Base-by-base conservation (phyloP, 2,888 invertebrate species). In the Phlogophora meticulosa region DNA sequence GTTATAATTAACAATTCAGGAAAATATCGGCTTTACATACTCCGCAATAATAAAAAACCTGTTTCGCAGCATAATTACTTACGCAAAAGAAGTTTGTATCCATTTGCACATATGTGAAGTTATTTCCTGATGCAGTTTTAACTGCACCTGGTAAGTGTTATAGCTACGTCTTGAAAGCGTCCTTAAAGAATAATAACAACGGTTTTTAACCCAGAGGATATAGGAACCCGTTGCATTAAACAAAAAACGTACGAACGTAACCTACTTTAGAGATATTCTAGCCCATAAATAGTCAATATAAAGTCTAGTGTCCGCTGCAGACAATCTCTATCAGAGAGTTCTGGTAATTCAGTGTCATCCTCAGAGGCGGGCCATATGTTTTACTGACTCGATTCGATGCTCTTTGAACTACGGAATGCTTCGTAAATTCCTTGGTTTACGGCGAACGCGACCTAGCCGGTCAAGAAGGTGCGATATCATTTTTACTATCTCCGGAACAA, bases 301-400 rank as follows among this genome's bases (percentile, higher is more conserved):
- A 86, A 84, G 84, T 84, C 82, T 76, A 82, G 80, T 85, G 85
- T 85, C 86, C 80, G 74, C 55, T 56, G 83, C 86, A 88, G 85
- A 83, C 83, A 83, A 80, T 82, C 83, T 85, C 80, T 87, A 88
- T 87, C 86, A 82, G 82, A 74, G 34, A 78, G 48, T 75, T 60
- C 82, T 82, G 86, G 88, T 91, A 92, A 92, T 91, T 90, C 88
- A 88, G 87, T 88, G 86, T 87, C 87, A 85, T 84, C 84, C 85
- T 84, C 84, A 66, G 82, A 84, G 81, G 77, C 80, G 70, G 84
- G 82, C 84, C 86, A 86, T 89, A 90, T 89, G 87, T 90, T 88
- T 90, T 87, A 91, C 78, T 72, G 81, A 86, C 85, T 84, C 84
- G 84, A 86, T 88, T 84, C 88, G 85, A 86, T 90, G 87, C 87